Evolutionary conservation across 2,113 vertebrate genomes (phyloP).

Genomic region (Hystrix brachyura): DNA sequence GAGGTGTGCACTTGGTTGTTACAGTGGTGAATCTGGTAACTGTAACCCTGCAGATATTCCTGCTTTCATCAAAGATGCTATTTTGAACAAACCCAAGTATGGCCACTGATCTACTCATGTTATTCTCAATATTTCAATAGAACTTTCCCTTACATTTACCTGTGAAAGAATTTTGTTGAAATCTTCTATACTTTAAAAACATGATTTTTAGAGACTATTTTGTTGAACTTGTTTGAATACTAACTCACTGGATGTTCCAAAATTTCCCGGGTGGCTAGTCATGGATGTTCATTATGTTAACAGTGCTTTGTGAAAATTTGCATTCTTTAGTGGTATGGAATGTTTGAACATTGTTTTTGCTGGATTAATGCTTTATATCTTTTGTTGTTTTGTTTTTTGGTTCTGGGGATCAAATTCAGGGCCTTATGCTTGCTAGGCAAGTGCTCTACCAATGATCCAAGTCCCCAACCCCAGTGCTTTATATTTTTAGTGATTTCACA

Average conservation of each 20-base stretch:
- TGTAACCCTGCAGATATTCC: neutral
- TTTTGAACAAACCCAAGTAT: conserved; percentile 32
- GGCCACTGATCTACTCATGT: neutral
- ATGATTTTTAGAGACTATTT: conserved; percentile 15
- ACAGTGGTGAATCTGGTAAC: neutral
- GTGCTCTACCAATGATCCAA: too few species aligned
- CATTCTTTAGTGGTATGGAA: neutral
- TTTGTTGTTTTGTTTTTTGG: too few species aligned
- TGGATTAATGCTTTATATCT: neutral
- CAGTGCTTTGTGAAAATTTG: conserved; percentile 9
- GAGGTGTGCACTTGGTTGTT: neutral
- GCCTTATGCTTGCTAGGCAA: too few species aligned
- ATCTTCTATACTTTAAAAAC: neutral
- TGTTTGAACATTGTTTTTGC: conserved; percentile 15
- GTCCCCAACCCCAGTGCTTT: neutral
- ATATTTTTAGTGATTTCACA: neutral
- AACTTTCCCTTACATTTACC: neutral
- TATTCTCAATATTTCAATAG: neutral
- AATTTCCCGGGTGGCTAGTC: neutral
- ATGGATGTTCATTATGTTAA: neutral
- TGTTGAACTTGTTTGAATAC: neutral
- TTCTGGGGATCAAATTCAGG: too few species aligned
- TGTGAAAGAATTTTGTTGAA: neutral
- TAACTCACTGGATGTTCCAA: neutral
- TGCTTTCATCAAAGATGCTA: conserved; percentile 5